phyloP scores from a whole-genome alignment of 2,888 invertebrate genomes.

The Sarcophaga rosellei region DNA sequence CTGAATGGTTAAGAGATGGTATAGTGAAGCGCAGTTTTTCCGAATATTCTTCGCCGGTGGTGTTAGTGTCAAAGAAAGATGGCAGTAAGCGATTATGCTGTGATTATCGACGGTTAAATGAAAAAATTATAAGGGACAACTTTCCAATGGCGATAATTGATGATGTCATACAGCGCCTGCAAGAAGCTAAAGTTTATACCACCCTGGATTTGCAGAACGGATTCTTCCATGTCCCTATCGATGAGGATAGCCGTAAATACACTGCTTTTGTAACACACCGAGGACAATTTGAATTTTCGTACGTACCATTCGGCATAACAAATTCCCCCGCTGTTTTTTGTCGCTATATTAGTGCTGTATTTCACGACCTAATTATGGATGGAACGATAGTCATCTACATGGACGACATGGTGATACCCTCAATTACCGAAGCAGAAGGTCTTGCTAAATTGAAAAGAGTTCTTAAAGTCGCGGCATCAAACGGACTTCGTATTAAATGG shows the following conservation, averaged over 20 bases:
- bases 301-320: constrained; percentile 66
- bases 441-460: constrained; percentile 45
- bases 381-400: constrained; percentile 47
- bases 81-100: constrained; percentile 57
- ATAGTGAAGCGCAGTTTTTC: constrained; percentile 72
- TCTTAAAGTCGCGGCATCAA: constrained; percentile 33
- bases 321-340: constrained; percentile 54
- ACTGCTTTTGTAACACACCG: constrained; percentile 63
- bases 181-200: constrained; percentile 45
- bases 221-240: constrained; percentile 67
- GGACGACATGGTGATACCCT: constrained; percentile 60
- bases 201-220: constrained; percentile 65
- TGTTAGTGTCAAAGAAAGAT: constrained; percentile 61
- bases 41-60: constrained; percentile 73
- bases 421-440: constrained; percentile 50
- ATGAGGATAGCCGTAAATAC: constrained; percentile 55
- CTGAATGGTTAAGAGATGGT: no score
- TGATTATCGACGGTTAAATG: constrained; percentile 64
- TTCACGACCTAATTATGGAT: constrained; percentile 32
- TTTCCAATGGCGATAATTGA: constrained; percentile 64
- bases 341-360: constrained; percentile 45
- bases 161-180: constrained; percentile 63
- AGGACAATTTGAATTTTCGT: constrained; percentile 66
- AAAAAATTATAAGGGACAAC: constrained; percentile 61
- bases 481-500: constrained; percentile 61